Base-by-base conservation (phyloP, 2,797 vertebrate genomes). In the Moxostoma hubbsi region DNA sequence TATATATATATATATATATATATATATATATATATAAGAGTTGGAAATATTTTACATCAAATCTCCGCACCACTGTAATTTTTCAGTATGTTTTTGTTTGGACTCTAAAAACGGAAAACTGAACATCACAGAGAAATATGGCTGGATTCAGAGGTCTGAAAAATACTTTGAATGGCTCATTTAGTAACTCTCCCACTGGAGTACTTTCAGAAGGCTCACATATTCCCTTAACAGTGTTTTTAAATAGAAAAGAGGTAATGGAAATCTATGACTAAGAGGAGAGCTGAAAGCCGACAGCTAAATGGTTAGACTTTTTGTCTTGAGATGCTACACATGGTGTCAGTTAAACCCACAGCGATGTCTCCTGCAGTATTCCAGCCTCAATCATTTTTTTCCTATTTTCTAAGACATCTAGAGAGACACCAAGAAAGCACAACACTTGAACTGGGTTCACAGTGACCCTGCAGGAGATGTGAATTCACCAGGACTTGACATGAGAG, bases 231-330 rank as follows among this genome's bases (percentile, higher is more conserved):
- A 73, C 77, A 13, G 18, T 53, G 63, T 55, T 62, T 62, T 80
- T 80, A 69, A 73, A 79, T 66, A 80, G 73, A 81, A n/a, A 18
- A 9, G 58, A 66, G 65, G 72, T 81, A 79, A 86, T 79, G 69
- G 81, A 84, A 81, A 77, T 55, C 70, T 62, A 57, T 79, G 58
- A 77, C 57, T 18, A 79, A 55, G 64, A 77, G 64, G 9, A 61
- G n/a, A 68, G 61, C 45, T 63, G 13, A 59, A 51, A 71, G 62
- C 54, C 7, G 36, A 24, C 9, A 7, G 24, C 45, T 77, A 13
- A 68, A 49, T 77, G 53, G 54, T 7, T 45, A 13, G 36, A 50
- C 50, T 50, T 16, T 12, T 5, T 8, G 24, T 1, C 24, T 15
- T 66, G 54, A 9, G 62, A 62, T 9, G 67, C 58, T 46, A 47